These are phyloP conservation scores for Drosophila robusta DNA, from an alignment of 2,888 invertebrate species.

Conservation along the genomic window DNA sequence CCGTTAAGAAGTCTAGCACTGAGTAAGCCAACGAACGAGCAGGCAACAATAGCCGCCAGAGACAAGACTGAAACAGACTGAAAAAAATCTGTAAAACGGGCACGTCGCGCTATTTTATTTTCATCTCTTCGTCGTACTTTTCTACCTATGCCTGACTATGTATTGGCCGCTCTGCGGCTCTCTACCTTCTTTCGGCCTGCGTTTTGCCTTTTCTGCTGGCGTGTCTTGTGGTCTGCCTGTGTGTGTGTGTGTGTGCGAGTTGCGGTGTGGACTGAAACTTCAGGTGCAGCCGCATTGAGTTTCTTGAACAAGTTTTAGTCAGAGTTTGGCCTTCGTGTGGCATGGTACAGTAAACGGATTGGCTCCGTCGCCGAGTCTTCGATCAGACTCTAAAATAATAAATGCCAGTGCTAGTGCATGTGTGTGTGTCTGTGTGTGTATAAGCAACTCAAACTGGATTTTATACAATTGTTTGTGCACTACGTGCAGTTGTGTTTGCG, in stretches of 20 bases:
- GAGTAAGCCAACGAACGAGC: constrained; percentile 50
- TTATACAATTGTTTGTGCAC: constrained; percentile 64
- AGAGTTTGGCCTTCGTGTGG: constrained; percentile 85
- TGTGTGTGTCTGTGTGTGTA: constrained; percentile 19
- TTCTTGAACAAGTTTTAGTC: constrained; percentile 84
- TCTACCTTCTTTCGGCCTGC: constrained; percentile 60
- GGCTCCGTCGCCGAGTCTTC: constrained; percentile 44
- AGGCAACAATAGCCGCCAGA: constrained; percentile 39
- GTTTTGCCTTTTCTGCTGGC: constrained; percentile 65
- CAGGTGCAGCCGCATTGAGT: constrained; percentile 77
- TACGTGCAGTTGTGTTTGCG: constrained; percentile 41
- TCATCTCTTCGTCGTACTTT: constrained; percentile 65
- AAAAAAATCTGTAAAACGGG: constrained; percentile 76
- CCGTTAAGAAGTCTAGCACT: constrained; percentile 71
- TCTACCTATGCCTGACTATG: constrained; percentile 62
- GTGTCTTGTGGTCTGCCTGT: constrained; percentile 65
- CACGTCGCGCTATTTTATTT: constrained; percentile 76
- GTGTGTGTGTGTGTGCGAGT: constrained; percentile 14
- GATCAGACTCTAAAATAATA: constrained; percentile 43
- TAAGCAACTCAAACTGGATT: constrained; percentile 63
- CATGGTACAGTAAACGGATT: constrained; percentile 84
- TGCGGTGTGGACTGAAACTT: constrained; percentile 62
- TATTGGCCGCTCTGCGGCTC: constrained; percentile 60
- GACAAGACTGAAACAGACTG: constrained; percentile 30
- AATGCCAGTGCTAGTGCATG: constrained; percentile 31